Evolutionary conservation across 2,113 vertebrate species (phyloP), one percentile per base, ranked within the genome.

Genomic region (Brachyistius frenatus): DNA sequence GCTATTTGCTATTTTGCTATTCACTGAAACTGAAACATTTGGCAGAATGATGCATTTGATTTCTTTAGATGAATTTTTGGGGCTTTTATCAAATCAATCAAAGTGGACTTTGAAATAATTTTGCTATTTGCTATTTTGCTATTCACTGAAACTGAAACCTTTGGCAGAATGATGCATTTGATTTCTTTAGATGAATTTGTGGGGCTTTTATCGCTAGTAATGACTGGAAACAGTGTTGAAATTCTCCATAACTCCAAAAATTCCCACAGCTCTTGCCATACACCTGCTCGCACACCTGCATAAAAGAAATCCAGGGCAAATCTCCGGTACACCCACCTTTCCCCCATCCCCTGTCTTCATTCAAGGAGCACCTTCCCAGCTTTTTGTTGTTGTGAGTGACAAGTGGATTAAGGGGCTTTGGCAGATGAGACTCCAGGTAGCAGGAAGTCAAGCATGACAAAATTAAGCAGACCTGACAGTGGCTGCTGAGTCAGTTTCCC

Each of bases 401-500:
- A 90, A 93, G 81, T 86, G 87, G 88, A 89, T 91, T 89, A 91
- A 94, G 88, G 81, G 41, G 77, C 86, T 80, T 77, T 91, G 92
- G 86, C 93, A 93, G 91, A 86, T 88, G 78, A 41, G 70, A 78
- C 69, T 47, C 11, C 36, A 47, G 83, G 76, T 86, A 84, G 72
- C 56, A 76, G 80, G 75, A 92, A 94, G 80, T 91, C 71, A 87
- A 81, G 58, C 90, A 83, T 89, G 90, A 94, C 83, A 49, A 87
- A 93, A 94, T 93, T 91, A 94, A 94, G 89, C 86, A 69, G 87
- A 94, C 83, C 84, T 89, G 91, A 94, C 94, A 93, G 86, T 76
- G 87, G 81, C 80, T 93, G 94, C 94, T 95, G 93, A 95, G 79
- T 95, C 94, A 94, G 94, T 77, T 84, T 85, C 75, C 89, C 56